Conservation (phyloP, 2,113 vertebrate genomes). For the Heterotilapia buettikoferi region DNA sequence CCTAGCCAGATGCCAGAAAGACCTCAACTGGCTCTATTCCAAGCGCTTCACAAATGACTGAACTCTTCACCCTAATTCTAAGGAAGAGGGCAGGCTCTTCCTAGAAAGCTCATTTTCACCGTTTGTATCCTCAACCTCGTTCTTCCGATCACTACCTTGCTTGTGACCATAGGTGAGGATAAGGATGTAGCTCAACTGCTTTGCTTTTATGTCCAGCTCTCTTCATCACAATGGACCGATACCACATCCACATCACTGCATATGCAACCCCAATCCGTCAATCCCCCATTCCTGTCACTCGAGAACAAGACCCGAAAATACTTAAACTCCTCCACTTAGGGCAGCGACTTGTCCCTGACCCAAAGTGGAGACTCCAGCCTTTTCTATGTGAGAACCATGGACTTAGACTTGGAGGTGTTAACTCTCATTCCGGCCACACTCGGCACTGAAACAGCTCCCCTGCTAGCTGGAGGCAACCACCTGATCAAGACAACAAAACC, state of each 20-base stretch:
- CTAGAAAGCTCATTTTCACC: background rate
- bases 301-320: fast-evolving
- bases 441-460: background rate
- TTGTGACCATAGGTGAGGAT: background rate
- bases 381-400: background rate
- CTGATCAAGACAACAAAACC: background rate
- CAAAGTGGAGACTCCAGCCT: background rate
- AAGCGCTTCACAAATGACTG: background rate
- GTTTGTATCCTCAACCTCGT: background rate
- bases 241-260: background rate
- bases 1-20: background rate
- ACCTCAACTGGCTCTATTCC: background rate
- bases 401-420: background rate
- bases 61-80: background rate
- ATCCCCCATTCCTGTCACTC: fast-evolving
- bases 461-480: background rate
- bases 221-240: background rate
- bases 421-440: background rate
- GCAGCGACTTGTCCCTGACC: background rate
- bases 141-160: background rate
- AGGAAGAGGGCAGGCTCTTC: background rate
- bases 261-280: background rate
- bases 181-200: fast-evolving
- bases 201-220: background rate
- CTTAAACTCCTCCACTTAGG: background rate